These are phyloP conservation scores for Lepidurus couesii DNA, from an alignment of 1,140 invertebrate genomes.

Conservation along the genomic window DNA sequence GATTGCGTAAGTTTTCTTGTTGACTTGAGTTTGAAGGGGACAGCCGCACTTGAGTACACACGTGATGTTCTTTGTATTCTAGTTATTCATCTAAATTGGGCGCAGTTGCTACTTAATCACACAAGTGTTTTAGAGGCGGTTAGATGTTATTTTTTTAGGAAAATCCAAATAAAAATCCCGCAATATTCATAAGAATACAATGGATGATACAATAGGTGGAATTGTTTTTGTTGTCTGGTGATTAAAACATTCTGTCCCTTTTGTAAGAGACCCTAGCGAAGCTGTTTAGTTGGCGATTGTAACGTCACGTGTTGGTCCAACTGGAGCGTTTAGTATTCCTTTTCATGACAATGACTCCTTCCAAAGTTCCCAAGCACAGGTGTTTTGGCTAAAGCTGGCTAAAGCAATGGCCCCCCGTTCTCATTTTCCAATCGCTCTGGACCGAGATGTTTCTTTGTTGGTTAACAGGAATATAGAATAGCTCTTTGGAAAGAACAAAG, in stretches of 20 bases:
- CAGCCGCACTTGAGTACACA: no score
- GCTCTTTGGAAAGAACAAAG: not conserved
- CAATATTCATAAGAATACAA: no score
- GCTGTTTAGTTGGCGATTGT: not conserved
- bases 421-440: not conserved
- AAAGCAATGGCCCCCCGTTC: not conserved
- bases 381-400: not conserved
- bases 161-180: no score
- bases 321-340: not conserved
- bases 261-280: not conserved
- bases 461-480: not conserved
- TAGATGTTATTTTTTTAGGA: no score
- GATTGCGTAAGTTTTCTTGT: no score
- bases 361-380: not conserved
- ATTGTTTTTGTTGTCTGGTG: not conserved
- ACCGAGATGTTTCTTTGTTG: conserved; percentile 14
- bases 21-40: no score
- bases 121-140: no score
- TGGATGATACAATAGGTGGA: not conserved
- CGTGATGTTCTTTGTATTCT: no score
- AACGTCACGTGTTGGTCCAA: not conserved
- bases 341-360: not conserved
- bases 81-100: no score
- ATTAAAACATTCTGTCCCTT: not conserved
- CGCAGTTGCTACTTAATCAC: no score